Conservation (phyloP, 2,797 vertebrate species). For the Lagodon rhomboides region DNA sequence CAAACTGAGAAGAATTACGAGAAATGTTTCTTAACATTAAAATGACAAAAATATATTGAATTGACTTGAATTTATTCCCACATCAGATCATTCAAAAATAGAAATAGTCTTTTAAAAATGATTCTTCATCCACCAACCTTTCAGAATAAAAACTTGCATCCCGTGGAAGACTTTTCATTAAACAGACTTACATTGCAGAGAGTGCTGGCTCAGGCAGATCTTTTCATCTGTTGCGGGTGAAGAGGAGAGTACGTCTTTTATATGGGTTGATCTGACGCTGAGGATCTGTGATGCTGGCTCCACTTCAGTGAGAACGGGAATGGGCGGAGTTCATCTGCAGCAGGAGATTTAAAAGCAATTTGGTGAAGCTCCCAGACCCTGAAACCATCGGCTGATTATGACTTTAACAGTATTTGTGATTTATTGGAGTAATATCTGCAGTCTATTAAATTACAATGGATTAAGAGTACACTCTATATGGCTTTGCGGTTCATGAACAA, state of each 20-base stretch:
- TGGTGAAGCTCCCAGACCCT: constrained; percentile 28
- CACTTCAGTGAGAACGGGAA: constrained; percentile 62
- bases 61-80: constrained; percentile 14
- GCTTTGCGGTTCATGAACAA: constrained; percentile 29
- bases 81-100: constrained; percentile 14
- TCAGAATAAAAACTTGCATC: constrained; percentile 46
- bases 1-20: constrained; percentile 8
- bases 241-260: constrained; percentile 66
- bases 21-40: constrained; percentile 18
- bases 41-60: not conserved
- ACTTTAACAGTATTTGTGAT: constrained; percentile 59
- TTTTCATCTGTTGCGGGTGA: constrained; percentile 67
- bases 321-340: constrained; percentile 72
- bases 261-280: constrained; percentile 70
- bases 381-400: constrained; percentile 57
- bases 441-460: constrained; percentile 50
- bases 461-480: constrained; percentile 27
- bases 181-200: constrained; percentile 45
- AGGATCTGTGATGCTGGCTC: constrained; percentile 63
- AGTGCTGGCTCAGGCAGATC: constrained; percentile 48
- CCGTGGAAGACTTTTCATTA: constrained; percentile 42
- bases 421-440: constrained; percentile 61
- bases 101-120: constrained; percentile 15
- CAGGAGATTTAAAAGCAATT: constrained; percentile 60
- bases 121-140: constrained; percentile 57